Percentiles rank a stretch among this genome's conserved stretches.
Conservation (phyloP, 1,140 invertebrate species). For the Orius laevigatus region DNA sequence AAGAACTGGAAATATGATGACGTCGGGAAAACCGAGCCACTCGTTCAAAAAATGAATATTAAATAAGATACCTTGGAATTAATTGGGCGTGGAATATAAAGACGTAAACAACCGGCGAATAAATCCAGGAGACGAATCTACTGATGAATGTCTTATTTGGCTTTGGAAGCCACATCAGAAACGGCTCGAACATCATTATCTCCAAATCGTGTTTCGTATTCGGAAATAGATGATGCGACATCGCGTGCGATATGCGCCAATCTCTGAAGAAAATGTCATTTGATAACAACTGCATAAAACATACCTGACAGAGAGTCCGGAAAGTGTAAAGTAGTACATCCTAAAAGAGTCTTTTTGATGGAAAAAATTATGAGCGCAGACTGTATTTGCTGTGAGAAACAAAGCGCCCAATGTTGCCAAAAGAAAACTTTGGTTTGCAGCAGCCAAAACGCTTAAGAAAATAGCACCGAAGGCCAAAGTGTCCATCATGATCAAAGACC, state of each 20-base stretch:
- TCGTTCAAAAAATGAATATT: background rate
- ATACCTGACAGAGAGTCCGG: constrained; percentile 42
- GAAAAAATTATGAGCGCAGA: constrained; percentile 64
- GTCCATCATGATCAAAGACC: constrained; percentile 25
- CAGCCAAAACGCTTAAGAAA: constrained; percentile 33
- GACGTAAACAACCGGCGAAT: constrained; percentile 33
- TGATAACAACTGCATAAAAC: background rate
- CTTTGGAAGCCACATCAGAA: constrained; percentile 47
- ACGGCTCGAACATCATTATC: constrained; percentile 48
- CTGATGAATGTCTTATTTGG: constrained; percentile 27
- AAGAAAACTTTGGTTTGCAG: constrained; percentile 27
- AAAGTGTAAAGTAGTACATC: constrained; percentile 64
- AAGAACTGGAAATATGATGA: too few species aligned
- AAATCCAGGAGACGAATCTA: constrained; percentile 30
- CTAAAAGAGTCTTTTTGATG: constrained; percentile 64
- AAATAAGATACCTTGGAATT: constrained; percentile 29
- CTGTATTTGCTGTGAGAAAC: constrained; percentile 35
- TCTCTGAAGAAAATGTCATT: constrained; percentile 29
- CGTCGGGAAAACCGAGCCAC: background rate
- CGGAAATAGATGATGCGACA: constrained; percentile 67
- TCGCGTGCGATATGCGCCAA: constrained; percentile 56
- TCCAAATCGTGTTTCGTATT: constrained; percentile 66
- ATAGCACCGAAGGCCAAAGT: constrained; percentile 32
- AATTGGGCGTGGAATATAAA: constrained; percentile 28
- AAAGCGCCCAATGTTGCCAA: constrained; percentile 33